Conservation (phyloP, 1,140 invertebrate species). For the Brachionus plicatilis region DNA sequence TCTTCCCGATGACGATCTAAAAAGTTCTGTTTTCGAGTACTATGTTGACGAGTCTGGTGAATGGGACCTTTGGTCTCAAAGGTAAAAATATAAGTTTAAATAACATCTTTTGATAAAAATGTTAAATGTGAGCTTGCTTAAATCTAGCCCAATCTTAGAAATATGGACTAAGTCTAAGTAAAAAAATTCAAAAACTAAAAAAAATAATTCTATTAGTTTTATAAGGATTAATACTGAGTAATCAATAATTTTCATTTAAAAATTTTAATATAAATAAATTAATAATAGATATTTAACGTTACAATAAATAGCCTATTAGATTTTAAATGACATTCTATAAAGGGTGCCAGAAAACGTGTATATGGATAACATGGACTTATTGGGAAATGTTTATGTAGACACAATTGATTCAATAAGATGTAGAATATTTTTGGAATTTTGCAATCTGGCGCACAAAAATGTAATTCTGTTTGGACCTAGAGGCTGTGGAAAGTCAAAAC, state of each 20-base stretch:
- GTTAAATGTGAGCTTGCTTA: neutral
- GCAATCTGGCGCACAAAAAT: slow-evolving; percentile 50
- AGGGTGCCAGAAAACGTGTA: slow-evolving; percentile 50
- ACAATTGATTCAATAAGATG: slow-evolving; percentile 54
- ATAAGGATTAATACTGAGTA: neutral
- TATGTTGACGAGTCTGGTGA: slow-evolving; percentile 57
- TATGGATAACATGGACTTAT: slow-evolving; percentile 50
- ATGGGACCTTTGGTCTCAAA: slow-evolving; percentile 56
- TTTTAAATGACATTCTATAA: neutral
- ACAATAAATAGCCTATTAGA: neutral
- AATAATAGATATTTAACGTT: neutral
- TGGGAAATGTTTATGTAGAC: slow-evolving; percentile 54
- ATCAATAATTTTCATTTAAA: neutral
- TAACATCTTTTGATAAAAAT: neutral
- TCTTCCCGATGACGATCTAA: slow-evolving; percentile 56
- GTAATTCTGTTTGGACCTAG: slow-evolving; percentile 54
- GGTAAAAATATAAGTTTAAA: slow-evolving; percentile 42
- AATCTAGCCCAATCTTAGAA: slow-evolving; percentile 25
- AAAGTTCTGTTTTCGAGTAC: slow-evolving; percentile 56
- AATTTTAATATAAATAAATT: neutral
- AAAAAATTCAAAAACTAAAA: neutral
- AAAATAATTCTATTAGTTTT: neutral
- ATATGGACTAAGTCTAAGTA: slow-evolving; percentile 21
- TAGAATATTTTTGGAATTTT: slow-evolving; percentile 53
- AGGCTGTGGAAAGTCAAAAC: slow-evolving; percentile 56